A percentile compares a stretch with the other conserved stretches of the same genome.
phyloP scores from a whole-genome alignment of 2,797 vertebrate genomes.

The Chaetodon trifasciatus region DNA sequence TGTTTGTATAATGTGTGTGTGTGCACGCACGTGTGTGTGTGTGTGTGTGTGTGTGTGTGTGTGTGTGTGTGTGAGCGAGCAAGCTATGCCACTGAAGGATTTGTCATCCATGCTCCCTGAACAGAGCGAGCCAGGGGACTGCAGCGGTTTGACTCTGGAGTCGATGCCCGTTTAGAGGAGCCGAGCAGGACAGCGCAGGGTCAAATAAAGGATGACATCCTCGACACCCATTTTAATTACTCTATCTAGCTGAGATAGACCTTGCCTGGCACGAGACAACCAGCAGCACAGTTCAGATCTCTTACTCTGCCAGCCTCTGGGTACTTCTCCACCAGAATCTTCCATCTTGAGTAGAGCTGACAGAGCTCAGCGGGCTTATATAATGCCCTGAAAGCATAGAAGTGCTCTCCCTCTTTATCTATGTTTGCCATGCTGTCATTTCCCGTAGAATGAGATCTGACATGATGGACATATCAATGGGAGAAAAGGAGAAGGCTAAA shows the following conservation, averaged over 20 bases:
- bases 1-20: slow-evolving; percentile 58
- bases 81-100: slow-evolving; percentile 59
- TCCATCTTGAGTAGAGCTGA: slow-evolving; percentile 51
- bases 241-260: slow-evolving; percentile 63
- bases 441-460: slow-evolving; percentile 60
- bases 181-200: slow-evolving; percentile 53
- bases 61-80: slow-evolving; percentile 18
- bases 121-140: slow-evolving; percentile 60
- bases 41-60: slow-evolving; percentile 13
- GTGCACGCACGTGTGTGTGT: slow-evolving; percentile 3
- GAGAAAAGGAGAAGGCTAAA: slow-evolving; percentile 45
- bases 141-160: slow-evolving; percentile 66
- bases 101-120: slow-evolving; percentile 68
- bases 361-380: slow-evolving; percentile 49
- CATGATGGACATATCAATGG: slow-evolving; percentile 75
- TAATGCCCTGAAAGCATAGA: slow-evolving; percentile 67
- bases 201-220: slow-evolving; percentile 75
- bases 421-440: slow-evolving; percentile 48
- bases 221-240: slow-evolving; percentile 79
- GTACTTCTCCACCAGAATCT: slow-evolving; percentile 42
- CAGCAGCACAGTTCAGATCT: slow-evolving; percentile 46
- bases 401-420: slow-evolving; percentile 54
- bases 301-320: slow-evolving; percentile 47
- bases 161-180: slow-evolving; percentile 49
- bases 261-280: slow-evolving; percentile 43